A percentile compares a stretch with the other conserved stretches of the same genome.
phyloP scores from a whole-genome alignment of 1,140 invertebrate genomes.

The Chelonus insularis region DNA sequence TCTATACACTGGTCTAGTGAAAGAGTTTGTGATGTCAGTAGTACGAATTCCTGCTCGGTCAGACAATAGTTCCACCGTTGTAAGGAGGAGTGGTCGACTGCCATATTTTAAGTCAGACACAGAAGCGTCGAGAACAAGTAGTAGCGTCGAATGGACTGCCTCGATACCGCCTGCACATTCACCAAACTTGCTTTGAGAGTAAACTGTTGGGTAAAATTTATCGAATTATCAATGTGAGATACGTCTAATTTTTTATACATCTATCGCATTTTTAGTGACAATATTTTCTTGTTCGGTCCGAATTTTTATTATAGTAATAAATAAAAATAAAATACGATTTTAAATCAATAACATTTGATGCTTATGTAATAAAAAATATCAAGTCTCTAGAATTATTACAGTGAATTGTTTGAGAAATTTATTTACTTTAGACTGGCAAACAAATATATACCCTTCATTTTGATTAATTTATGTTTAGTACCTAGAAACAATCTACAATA shows the following conservation, averaged over 20 bases:
- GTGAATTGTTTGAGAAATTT: too few relatives aligned
- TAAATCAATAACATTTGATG: too few relatives aligned
- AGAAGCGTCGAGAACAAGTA: slow-evolving; percentile 47
- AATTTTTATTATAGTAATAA: too few relatives aligned
- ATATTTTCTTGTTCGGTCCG: too few relatives aligned
- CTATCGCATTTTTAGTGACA: neutral
- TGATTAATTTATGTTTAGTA: too few relatives aligned
- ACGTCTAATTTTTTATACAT: neutral
- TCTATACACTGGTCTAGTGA: neutral
- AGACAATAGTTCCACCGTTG: slow-evolving; percentile 39
- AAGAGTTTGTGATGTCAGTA: neutral
- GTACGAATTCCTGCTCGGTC: neutral
- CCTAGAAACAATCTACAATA: too few relatives aligned
- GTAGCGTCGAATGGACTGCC: slow-evolving; percentile 39
- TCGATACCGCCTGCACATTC: slow-evolving; percentile 34
- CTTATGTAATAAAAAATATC: too few relatives aligned
- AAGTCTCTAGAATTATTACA: too few relatives aligned
- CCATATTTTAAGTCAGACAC: slow-evolving; percentile 57
- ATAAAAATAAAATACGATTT: too few relatives aligned
- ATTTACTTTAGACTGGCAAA: too few relatives aligned
- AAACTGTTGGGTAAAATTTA: slow-evolving; percentile 34
- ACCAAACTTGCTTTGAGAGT: slow-evolving; percentile 22
- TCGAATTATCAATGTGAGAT: slow-evolving; percentile 35
- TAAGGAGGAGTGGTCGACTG: slow-evolving; percentile 51
- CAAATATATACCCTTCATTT: too few relatives aligned